Evolutionary conservation across 2,888 invertebrate species (phyloP), one percentile per base, ranked within the genome.

Genomic region (Ectemnius continuus): DNA sequence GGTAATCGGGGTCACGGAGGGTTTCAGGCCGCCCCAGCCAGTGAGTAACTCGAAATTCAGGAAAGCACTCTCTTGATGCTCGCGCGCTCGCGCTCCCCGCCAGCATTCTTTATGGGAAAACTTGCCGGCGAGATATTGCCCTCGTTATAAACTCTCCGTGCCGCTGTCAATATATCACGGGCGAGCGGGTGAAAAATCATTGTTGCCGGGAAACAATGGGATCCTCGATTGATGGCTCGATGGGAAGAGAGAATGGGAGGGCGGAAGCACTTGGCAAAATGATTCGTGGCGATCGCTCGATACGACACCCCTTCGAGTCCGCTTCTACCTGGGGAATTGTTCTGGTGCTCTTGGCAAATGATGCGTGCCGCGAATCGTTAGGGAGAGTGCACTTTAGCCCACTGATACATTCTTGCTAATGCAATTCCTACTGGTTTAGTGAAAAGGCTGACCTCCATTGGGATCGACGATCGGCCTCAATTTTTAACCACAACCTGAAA

Each of bases 341-440:
- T 58, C 26, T 56, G 63, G 70, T 70, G 70, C 68, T 77, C 70
- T 45, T 67, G 70, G 65, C 69, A 70, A 79, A 81, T 81, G 65
- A 69, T 64, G 70, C 66, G 71, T 77, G 81, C 76, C 74, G 76
- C 73, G 48, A 70, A 63, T 73, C 71, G 75, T 77, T 73, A 71
- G 68, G 58, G 68, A 60, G 73, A 81, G 75, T 77, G 81, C 72
- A 77, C 71, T 81, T 78, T 61, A 78, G 72, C 75, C 67, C 65
- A 46, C 58, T 62, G 64, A 26, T 36, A 36, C 2, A 36, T 23
- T 48, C 56, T 5, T 36, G 72, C 48, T 78, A 78, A 82, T 78
- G 75, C 73, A 71, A 81, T 80, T 78, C 62, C 46, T 67, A 62
- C 16, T 67, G 65, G 78, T 81, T 81, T 67, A 73, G 58, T 61